Evolutionary conservation across 2,113 vertebrate species (phyloP).

Genomic region (Pampusana beccarii): DNA sequence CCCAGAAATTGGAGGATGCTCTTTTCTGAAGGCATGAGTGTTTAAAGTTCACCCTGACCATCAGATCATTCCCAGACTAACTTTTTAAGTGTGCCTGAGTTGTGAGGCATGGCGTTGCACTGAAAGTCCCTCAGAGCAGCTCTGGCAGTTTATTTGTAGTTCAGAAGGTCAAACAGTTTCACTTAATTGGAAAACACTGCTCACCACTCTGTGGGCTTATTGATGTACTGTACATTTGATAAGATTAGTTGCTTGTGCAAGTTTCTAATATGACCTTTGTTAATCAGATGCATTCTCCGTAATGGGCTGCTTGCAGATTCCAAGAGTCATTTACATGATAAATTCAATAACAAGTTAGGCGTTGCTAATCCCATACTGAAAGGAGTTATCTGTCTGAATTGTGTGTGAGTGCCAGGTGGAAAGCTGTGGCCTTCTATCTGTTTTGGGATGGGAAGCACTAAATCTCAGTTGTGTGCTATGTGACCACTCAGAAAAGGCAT

Average conservation of each 20-base stretch:
- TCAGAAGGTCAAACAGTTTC: constrained; percentile 66
- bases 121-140: constrained; percentile 32
- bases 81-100: constrained; percentile 52
- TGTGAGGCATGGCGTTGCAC: constrained; percentile 10
- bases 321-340: constrained; percentile 51
- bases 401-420: background rate
- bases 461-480: background rate
- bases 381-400: constrained; percentile 9
- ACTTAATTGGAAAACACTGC: constrained; percentile 64
- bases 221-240: constrained; percentile 64
- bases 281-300: constrained; percentile 65
- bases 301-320: constrained; percentile 55
- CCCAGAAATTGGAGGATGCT: constrained; percentile 38
- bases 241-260: constrained; percentile 51
- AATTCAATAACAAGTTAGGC: constrained; percentile 53
- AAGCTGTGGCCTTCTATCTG: background rate
- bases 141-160: constrained; percentile 66
- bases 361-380: constrained; percentile 6
- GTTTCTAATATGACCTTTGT: constrained; percentile 66
- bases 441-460: background rate
- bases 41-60: constrained; percentile 46
- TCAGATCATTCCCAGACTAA: constrained; percentile 49
- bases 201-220: constrained; percentile 34
- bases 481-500: background rate
- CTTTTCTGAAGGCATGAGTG: background rate